Conservation (phyloP, 2,797 vertebrate genomes). For the Rhabdophis nuchalis region DNA sequence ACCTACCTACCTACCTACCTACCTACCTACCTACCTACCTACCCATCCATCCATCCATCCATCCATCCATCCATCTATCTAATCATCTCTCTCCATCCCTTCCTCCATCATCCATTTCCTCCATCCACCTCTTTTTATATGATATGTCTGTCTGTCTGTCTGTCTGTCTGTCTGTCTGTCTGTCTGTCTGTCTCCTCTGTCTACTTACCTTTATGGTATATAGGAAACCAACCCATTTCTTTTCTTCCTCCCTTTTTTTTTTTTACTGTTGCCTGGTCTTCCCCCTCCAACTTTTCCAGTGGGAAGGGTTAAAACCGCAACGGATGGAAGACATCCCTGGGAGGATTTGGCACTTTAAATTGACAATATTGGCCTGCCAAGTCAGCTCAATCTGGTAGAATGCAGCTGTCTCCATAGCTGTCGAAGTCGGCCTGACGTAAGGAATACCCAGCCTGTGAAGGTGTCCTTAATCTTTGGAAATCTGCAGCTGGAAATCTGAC, state of each 20-base stretch:
- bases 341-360: background rate
- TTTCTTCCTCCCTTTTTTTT: background rate
- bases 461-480: background rate
- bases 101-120: background rate
- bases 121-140: background rate
- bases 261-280: background rate
- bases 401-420: background rate
- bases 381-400: background rate
- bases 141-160: too few relatives aligned
- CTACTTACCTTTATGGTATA: background rate
- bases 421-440: background rate
- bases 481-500: background rate
- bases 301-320: background rate
- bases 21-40: too few relatives aligned
- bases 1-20: too few relatives aligned
- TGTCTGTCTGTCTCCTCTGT: background rate
- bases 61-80: too few relatives aligned
- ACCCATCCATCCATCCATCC: too few relatives aligned
- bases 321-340: background rate
- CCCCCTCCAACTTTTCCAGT: background rate
- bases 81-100: background rate
- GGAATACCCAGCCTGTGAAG: background rate
- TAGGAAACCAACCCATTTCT: background rate
- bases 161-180: too few relatives aligned
- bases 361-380: background rate